These are phyloP conservation scores for Pollenia angustigena DNA, from an alignment of 2,888 invertebrate species.

Conservation along the genomic window DNA sequence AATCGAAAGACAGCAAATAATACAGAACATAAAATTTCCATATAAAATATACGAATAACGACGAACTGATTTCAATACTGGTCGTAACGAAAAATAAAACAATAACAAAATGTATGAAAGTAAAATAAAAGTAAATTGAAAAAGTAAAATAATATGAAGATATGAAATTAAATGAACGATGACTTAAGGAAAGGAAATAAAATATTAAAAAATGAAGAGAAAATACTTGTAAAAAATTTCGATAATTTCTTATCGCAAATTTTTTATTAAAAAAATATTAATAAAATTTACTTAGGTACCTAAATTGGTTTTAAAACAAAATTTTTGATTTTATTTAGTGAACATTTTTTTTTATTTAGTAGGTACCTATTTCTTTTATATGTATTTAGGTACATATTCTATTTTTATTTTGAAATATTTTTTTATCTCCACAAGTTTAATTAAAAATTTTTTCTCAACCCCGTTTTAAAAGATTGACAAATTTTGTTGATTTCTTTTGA, in stretches of 20 bases:
- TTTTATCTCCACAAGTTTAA: slow-evolving; percentile 7
- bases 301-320: too few species aligned
- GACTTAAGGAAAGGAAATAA: background rate
- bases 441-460: slow-evolving; percentile 1
- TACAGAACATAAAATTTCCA: slow-evolving; percentile 69
- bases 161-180: background rate
- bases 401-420: background rate
- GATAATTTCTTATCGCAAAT: too few species aligned
- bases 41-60: slow-evolving; percentile 72
- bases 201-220: too few species aligned
- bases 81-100: slow-evolving; percentile 67
- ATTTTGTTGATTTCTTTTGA: slow-evolving; percentile 13
- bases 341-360: too few species aligned
- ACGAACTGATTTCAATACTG: slow-evolving; percentile 69
- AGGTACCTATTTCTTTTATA: background rate
- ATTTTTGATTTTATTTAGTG: too few species aligned
- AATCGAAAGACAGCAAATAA: slow-evolving; percentile 46
- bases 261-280: too few species aligned
- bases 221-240: too few species aligned
- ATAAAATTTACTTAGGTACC: too few species aligned
- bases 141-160: slow-evolving; percentile 40
- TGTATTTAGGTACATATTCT: background rate
- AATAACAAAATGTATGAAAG: slow-evolving; percentile 59
- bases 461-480: slow-evolving; percentile 20
- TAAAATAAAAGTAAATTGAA: slow-evolving; percentile 43